These are phyloP conservation scores for Anniella stebbinsi DNA, from an alignment of 2,797 vertebrate genomes.

Conservation along the genomic window DNA sequence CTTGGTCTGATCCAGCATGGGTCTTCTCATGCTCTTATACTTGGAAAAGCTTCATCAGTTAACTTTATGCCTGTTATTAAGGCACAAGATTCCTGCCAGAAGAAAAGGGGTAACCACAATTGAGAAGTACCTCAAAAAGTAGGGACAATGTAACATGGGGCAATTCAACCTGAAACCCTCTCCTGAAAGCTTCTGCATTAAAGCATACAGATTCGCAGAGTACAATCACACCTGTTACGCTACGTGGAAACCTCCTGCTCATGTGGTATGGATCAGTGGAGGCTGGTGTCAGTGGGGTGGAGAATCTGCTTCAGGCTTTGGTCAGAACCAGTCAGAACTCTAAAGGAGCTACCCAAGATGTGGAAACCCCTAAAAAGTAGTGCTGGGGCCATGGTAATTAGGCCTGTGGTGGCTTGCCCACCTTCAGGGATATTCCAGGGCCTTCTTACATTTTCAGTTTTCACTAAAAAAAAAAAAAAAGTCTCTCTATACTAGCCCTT, in stretches of 20 bases:
- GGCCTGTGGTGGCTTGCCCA: not conserved
- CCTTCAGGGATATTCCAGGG: not conserved
- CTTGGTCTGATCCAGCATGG: too few species aligned
- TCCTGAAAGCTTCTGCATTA: not conserved
- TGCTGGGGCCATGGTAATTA: not conserved
- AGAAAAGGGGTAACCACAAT: not conserved
- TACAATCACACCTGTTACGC: not conserved
- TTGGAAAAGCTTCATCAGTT: not conserved
- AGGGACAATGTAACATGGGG: not conserved
- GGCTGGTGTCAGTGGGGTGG: too few species aligned
- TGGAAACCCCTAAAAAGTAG: not conserved
- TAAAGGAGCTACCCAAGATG: too few species aligned
- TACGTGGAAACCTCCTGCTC: not conserved
- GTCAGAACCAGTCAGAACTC: too few species aligned
- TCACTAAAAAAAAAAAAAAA: not conserved
- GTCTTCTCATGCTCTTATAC: not conserved
- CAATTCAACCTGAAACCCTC: not conserved
- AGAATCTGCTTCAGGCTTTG: too few species aligned
- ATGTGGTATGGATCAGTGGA: not conserved
- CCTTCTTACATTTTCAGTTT: not conserved
- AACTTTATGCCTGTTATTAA: not conserved
- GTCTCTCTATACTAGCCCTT: not conserved
- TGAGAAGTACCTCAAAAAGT: not conserved
- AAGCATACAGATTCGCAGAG: not conserved
- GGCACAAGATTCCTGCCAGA: not conserved